Percentiles rank a stretch among this genome's conserved stretches.
These are phyloP conservation scores for Zaprionus lachaisei DNA, from an alignment of 1,140 invertebrate genomes.

Conservation along the genomic window DNA sequence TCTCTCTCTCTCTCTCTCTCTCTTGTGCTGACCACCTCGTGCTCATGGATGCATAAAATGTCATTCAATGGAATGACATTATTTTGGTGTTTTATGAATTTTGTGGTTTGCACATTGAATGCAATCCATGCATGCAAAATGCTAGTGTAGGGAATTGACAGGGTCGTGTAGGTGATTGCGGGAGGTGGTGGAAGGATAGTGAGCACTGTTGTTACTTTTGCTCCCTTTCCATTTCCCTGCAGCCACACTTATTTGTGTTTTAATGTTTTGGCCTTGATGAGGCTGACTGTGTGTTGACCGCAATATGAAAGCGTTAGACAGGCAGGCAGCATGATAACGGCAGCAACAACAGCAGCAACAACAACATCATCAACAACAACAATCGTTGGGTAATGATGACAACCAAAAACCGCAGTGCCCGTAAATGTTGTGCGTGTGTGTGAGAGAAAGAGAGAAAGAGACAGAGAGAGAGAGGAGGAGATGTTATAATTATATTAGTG, in stretches of 20 bases:
- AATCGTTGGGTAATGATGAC: slow-evolving; percentile 78
- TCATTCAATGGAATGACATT: slow-evolving; percentile 44
- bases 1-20: not conserved
- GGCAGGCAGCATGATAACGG: slow-evolving; percentile 37
- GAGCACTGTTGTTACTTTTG: slow-evolving; percentile 50
- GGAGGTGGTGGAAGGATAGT: not conserved
- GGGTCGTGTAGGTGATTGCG: not conserved
- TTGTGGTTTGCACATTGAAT: slow-evolving; percentile 41
- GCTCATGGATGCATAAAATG: slow-evolving; percentile 26
- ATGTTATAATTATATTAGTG: slow-evolving; percentile 82
- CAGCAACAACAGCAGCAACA: slow-evolving; percentile 53
- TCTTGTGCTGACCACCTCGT: slow-evolving; percentile 2
- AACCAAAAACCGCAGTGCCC: slow-evolving; percentile 69
- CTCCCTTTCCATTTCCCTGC: not conserved
- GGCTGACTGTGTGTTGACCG: slow-evolving; percentile 59
- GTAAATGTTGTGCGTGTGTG: slow-evolving; percentile 37
- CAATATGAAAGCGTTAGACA: slow-evolving; percentile 55
- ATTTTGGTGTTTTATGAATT: slow-evolving; percentile 53
- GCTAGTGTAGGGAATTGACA: slow-evolving; percentile 1
- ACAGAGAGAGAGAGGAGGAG: slow-evolving; percentile 22
- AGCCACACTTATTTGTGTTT: slow-evolving; percentile 29
- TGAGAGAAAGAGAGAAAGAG: slow-evolving; percentile 2
- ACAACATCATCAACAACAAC: slow-evolving; percentile 67
- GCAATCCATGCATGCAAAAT: slow-evolving; percentile 20
- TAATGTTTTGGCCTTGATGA: slow-evolving; percentile 56